Conservation (phyloP, 2,113 vertebrate species). For the Alces alces region DNA sequence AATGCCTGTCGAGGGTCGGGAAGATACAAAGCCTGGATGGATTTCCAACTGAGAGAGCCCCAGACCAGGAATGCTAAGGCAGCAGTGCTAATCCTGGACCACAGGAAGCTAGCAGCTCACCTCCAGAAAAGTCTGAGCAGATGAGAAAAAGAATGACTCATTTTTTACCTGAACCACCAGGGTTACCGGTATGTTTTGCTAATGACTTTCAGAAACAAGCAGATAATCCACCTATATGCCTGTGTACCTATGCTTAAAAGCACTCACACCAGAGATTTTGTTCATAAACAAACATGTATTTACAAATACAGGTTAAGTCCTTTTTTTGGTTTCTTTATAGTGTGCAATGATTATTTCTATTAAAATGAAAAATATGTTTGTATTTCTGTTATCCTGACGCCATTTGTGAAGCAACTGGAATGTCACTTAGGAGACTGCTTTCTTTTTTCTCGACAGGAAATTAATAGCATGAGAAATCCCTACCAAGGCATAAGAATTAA, state of each 20-base stretch:
- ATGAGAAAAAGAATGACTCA: neutral
- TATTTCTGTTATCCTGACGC: neutral
- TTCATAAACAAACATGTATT: neutral
- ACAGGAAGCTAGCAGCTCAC: neutral
- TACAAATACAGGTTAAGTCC: neutral
- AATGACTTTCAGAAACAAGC: neutral
- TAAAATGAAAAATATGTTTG: neutral
- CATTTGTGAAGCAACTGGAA: neutral
- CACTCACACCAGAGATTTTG: neutral
- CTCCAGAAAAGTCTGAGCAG: neutral
- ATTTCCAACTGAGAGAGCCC: neutral
- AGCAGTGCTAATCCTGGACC: neutral
- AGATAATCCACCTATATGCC: neutral
- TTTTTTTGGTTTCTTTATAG: neutral
- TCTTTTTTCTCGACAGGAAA: neutral
- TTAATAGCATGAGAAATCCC: neutral
- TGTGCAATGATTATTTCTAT: neutral
- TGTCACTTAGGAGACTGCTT: neutral
- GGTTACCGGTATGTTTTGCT: neutral
- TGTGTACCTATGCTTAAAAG: neutral
- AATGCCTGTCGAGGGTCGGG: neutral
- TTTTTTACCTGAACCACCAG: neutral
- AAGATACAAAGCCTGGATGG: neutral
- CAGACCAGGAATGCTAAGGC: neutral
- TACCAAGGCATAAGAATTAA: neutral